phyloP scores from a whole-genome alignment of 30 jellyfish, hydroid and myxozoan species.

The Rhopilema esculentum region DNA sequence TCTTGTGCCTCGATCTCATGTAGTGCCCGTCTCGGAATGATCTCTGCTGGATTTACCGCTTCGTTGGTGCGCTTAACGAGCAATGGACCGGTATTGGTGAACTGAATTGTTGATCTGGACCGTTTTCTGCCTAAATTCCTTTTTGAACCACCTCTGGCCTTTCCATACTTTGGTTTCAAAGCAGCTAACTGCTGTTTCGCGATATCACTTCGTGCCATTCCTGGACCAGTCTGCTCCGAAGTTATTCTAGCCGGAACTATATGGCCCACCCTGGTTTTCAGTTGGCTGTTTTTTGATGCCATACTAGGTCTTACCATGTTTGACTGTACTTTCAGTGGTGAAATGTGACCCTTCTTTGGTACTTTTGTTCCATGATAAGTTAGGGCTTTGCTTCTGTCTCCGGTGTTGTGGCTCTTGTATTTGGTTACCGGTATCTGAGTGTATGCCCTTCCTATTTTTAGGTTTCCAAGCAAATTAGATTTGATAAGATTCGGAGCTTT shows the following conservation, averaged over 20 bases:
- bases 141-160: not conserved
- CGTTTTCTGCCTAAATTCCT: constrained; percentile 14
- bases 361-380: not conserved
- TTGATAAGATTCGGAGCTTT: not conserved
- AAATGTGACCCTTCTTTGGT: constrained; percentile 3
- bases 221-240: not conserved
- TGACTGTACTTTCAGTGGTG: not conserved
- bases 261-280: not conserved
- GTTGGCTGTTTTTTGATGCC: not conserved
- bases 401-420: not conserved
- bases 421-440: not conserved
- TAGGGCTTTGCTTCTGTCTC: not conserved
- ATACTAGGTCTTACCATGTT: not conserved
- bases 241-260: not conserved
- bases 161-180: not conserved
- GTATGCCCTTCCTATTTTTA: not conserved
- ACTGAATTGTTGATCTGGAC: not conserved
- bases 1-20: constrained; percentile 58
- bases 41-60: constrained; percentile 29
- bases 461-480: not conserved
- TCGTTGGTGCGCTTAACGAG: constrained; percentile 28
- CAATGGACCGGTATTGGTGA: not conserved
- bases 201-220: not conserved
- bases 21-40: constrained; percentile 60
- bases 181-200: not conserved